phyloP scores from a whole-genome alignment of 2,797 vertebrate species.

The Sebastes nivosus region DNA sequence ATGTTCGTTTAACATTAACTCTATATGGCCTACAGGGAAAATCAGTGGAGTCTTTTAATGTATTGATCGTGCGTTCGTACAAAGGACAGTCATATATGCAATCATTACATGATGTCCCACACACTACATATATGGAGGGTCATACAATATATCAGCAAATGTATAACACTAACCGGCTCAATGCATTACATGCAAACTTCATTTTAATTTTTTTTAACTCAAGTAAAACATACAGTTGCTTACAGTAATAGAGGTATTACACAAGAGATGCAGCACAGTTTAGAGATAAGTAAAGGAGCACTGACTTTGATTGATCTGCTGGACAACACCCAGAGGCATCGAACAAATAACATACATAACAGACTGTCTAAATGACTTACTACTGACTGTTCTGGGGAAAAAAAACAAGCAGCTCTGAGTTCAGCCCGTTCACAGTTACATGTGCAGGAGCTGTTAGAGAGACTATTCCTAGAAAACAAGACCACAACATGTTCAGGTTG shows the following conservation, averaged over 20 bases:
- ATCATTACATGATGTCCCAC: background rate
- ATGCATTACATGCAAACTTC: background rate
- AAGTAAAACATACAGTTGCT: background rate
- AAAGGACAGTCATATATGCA: background rate
- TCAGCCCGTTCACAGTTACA: slow-evolving; percentile 6
- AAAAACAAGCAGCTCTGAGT: slow-evolving; percentile 9
- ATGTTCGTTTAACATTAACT: background rate
- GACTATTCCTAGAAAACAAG: slow-evolving; percentile 11
- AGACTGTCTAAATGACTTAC: slow-evolving; percentile 48
- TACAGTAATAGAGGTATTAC: background rate
- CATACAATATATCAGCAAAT: background rate
- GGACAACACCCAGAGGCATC: background rate
- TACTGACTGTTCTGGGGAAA: slow-evolving; percentile 14
- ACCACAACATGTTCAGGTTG: background rate
- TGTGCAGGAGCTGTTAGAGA: slow-evolving; percentile 1
- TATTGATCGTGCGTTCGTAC: background rate
- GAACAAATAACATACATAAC: slow-evolving; percentile 21
- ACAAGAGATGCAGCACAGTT: slow-evolving; percentile 5
- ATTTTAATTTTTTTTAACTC: background rate
- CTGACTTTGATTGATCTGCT: slow-evolving; percentile 25
- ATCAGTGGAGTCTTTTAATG: background rate
- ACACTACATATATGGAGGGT: background rate
- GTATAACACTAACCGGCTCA: background rate
- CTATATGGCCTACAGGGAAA: background rate
- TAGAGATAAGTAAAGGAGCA: slow-evolving; percentile 15